Conservation (phyloP, 2,888 invertebrate species). For the Syrista parreyssii region DNA sequence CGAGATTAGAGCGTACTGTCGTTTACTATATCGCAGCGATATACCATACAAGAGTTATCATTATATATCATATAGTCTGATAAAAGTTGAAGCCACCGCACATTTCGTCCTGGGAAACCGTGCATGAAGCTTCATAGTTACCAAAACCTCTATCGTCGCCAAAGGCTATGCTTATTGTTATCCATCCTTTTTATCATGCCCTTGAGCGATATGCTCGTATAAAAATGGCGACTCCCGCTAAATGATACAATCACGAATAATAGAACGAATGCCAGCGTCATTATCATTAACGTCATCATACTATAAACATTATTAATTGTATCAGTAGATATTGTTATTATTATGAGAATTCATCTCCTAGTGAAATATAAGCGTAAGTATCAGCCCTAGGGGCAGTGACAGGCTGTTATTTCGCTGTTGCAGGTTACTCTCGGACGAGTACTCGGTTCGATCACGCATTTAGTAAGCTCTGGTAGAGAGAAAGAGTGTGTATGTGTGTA, state of each 20-base stretch:
- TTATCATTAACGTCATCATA: not conserved
- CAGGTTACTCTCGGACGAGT: constrained; percentile 66
- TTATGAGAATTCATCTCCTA: not conserved
- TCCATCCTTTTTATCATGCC: not conserved
- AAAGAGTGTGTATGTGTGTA: constrained; percentile 37
- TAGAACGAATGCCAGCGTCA: not conserved
- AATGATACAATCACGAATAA: not conserved
- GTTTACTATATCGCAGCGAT: not conserved
- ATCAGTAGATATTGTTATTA: not conserved
- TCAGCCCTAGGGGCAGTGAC: constrained; percentile 54
- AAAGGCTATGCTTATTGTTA: not conserved
- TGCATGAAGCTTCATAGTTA: not conserved
- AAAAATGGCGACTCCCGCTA: not conserved
- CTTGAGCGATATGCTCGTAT: not conserved
- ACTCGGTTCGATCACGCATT: constrained; percentile 66
- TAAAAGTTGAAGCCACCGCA: not conserved
- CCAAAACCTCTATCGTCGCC: not conserved
- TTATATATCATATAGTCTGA: not conserved
- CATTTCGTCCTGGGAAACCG: not conserved
- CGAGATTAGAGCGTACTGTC: not conserved
- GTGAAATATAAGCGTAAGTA: constrained; percentile 39
- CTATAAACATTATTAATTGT: not conserved
- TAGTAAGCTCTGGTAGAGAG: constrained; percentile 64
- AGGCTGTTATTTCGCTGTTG: constrained; percentile 64
- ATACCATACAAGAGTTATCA: not conserved